These are phyloP conservation scores for Antedon mediterranea DNA, from an alignment of 53 echinoderm and acorn worm species.

Conservation along the genomic window DNA sequence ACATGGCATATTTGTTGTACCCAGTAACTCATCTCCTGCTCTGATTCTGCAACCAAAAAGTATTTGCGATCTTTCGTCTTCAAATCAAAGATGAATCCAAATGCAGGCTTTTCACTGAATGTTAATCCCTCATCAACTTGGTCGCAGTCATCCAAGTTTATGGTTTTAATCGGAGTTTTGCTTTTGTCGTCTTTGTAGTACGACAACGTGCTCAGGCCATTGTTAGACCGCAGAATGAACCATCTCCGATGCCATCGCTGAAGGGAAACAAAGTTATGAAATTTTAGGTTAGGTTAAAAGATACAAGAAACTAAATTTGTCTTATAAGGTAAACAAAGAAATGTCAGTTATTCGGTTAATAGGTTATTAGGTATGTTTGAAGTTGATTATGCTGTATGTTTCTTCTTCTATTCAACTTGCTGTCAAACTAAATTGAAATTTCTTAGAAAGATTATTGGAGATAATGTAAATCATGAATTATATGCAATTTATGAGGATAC, in stretches of 20 bases:
- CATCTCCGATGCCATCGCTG: constrained; percentile 89
- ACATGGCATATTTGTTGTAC: constrained; percentile 71
- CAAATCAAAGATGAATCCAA: constrained; percentile 71
- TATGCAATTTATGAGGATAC: too few relatives aligned
- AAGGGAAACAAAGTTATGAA: too few relatives aligned
- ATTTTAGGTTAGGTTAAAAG: too few relatives aligned
- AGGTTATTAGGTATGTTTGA: too few relatives aligned
- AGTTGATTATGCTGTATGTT: too few relatives aligned
- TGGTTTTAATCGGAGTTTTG: constrained; percentile 55
- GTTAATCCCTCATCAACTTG: constrained; percentile 85
- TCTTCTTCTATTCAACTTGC: too few relatives aligned
- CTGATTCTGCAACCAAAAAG: constrained; percentile 74
- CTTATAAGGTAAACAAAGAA: too few relatives aligned
- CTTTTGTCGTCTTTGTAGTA: constrained; percentile 71
- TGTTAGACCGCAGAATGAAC: constrained; percentile 55
- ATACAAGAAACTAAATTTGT: too few relatives aligned
- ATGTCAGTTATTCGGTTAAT: too few relatives aligned
- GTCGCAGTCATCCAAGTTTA: constrained; percentile 65
- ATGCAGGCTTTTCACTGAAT: constrained; percentile 59
- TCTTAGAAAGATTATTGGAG: too few relatives aligned
- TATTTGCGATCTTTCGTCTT: constrained; percentile 79
- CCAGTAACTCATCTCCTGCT: constrained; percentile 89
- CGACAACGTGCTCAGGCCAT: constrained; percentile 28
- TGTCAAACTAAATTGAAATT: too few relatives aligned
- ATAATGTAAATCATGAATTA: too few relatives aligned